Conservation (phyloP, 30 jellyfish, hydroid and myxozoan species). For the Hydractinia echinata region DNA sequence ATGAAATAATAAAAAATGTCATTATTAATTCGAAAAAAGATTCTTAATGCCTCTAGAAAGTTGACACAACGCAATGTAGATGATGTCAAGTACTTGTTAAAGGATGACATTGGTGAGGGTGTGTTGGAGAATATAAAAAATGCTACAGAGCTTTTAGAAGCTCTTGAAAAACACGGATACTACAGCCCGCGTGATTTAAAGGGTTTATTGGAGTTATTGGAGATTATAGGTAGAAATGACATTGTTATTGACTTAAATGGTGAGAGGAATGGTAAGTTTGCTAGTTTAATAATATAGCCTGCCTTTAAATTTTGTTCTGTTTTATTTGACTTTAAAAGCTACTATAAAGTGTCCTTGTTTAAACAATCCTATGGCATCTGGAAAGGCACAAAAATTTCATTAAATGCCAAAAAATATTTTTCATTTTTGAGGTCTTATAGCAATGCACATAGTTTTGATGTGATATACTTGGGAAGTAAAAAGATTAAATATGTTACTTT, state of each 20-base stretch:
- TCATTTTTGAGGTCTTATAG: too few relatives aligned
- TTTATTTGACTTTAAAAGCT: too few relatives aligned
- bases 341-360: too few relatives aligned
- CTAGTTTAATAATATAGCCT: background rate
- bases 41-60: background rate
- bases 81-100: constrained; percentile 16
- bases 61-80: background rate
- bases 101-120: constrained; percentile 31
- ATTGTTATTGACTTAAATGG: background rate
- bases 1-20: too few relatives aligned
- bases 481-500: too few relatives aligned
- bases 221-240: background rate
- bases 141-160: constrained; percentile 2
- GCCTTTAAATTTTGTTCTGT: background rate
- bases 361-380: too few relatives aligned
- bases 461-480: too few relatives aligned
- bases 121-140: constrained; percentile 7
- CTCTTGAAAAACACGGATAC: background rate
- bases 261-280: too few relatives aligned
- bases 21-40: background rate
- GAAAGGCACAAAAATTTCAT: too few relatives aligned
- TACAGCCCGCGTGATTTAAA: background rate
- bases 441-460: too few relatives aligned
- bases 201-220: constrained; percentile 13
- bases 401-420: too few relatives aligned